phyloP scores from a whole-genome alignment of 2,888 invertebrate genomes.

The Autographa gamma region DNA sequence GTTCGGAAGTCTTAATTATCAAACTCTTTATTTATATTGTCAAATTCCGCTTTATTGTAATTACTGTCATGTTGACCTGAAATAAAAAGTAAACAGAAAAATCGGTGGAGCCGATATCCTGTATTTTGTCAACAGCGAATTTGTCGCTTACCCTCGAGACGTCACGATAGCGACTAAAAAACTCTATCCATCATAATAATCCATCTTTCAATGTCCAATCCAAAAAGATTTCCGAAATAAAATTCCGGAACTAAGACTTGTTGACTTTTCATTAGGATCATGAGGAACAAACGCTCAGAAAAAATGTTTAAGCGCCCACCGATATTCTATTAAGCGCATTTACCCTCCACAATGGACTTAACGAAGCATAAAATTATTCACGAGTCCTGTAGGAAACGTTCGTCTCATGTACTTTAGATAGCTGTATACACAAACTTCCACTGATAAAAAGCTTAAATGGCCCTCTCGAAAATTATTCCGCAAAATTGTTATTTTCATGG shows the following conservation, averaged over 20 bases:
- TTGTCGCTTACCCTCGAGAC: constrained; percentile 59
- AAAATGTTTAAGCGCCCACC: constrained; percentile 60
- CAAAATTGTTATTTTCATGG: constrained; percentile 84
- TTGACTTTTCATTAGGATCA: constrained; percentile 76
- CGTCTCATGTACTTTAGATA: constrained; percentile 80
- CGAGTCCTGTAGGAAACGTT: constrained; percentile 80
- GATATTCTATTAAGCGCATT: constrained; percentile 76
- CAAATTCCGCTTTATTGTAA: no score
- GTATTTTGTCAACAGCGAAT: constrained; percentile 65
- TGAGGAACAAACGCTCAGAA: constrained; percentile 50
- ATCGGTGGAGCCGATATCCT: constrained; percentile 24
- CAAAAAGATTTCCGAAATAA: constrained; percentile 57
- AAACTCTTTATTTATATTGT: no score
- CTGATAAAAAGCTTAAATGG: constrained; percentile 87
- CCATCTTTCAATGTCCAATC: constrained; percentile 70
- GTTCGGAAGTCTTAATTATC: no score
- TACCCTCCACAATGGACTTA: constrained; percentile 80
- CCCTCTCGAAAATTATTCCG: constrained; percentile 83
- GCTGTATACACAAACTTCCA: constrained; percentile 83
- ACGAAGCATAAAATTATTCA: constrained; percentile 86
- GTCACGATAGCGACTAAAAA: constrained; percentile 60
- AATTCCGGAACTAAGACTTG: constrained; percentile 59
- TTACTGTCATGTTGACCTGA: no score
- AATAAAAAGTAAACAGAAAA: constrained; percentile 16
- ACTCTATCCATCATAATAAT: constrained; percentile 72